Evolutionary conservation across 2,888 invertebrate genomes (phyloP).

Genomic region (Autographa pulchrina): DNA sequence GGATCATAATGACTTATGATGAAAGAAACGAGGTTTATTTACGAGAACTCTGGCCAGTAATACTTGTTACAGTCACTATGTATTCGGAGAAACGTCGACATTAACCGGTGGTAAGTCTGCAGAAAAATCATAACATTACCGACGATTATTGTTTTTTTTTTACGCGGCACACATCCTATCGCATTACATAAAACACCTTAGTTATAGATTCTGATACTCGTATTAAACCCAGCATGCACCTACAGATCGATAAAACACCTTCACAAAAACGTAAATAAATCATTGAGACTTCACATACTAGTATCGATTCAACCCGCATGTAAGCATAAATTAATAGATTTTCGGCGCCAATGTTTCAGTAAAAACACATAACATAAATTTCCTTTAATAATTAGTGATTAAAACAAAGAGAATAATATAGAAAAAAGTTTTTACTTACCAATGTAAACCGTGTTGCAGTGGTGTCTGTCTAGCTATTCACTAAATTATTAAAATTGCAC

Average conservation of each 20-base stretch:
- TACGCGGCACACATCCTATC: slow-evolving; percentile 42
- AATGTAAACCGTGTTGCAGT: slow-evolving; percentile 45
- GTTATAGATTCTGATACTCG: slow-evolving; percentile 20
- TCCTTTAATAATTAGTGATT: slow-evolving; percentile 11
- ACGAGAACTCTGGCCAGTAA: slow-evolving; percentile 37
- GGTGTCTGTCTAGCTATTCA: slow-evolving; percentile 39
- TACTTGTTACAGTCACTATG: slow-evolving; percentile 16
- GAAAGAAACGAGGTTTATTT: slow-evolving; percentile 34
- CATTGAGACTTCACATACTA: slow-evolving; percentile 20
- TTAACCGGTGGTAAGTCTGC: slow-evolving; percentile 34
- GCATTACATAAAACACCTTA: slow-evolving; percentile 57
- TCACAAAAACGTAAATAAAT: slow-evolving; percentile 63
- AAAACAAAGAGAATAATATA: slow-evolving; percentile 42
- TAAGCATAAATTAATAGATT: slow-evolving; percentile 22
- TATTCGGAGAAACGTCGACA: slow-evolving; percentile 40
- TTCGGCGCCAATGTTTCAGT: not conserved
- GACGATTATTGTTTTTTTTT: slow-evolving; percentile 33
- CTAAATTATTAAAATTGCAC: slow-evolving; percentile 47
- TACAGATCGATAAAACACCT: slow-evolving; percentile 60
- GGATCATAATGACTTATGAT: not conserved
- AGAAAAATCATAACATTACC: slow-evolving; percentile 49
- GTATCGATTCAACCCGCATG: slow-evolving; percentile 53
- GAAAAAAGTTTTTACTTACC: slow-evolving; percentile 65
- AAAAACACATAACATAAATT: not conserved
- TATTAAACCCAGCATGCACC: slow-evolving; percentile 37